Percentiles rank a stretch among this genome's conserved stretches.
Evolutionary conservation across 1,140 invertebrate genomes (phyloP).

Genomic region (Calliphora vicina): DNA sequence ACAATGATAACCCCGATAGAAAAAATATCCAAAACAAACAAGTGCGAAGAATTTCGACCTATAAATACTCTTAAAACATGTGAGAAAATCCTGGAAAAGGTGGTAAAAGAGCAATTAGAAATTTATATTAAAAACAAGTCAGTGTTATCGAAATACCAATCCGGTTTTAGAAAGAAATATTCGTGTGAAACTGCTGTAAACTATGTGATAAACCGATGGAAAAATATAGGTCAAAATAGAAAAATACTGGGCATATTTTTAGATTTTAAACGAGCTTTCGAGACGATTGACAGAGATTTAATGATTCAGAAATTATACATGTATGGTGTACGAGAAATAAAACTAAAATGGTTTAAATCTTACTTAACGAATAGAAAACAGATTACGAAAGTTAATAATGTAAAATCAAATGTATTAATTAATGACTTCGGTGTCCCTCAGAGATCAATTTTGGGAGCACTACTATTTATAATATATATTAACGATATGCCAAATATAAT

Average conservation of each 20-base stretch:
- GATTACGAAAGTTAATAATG: neutral
- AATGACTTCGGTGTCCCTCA: constrained; percentile 15
- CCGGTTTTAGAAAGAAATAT: neutral
- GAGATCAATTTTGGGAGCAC: constrained; percentile 4
- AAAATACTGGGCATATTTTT: neutral
- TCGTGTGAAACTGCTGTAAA: neutral
- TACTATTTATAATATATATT: neutral
- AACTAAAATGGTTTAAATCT: too few species aligned
- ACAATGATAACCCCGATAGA: neutral
- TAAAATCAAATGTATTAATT: neutral
- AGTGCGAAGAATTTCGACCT: neutral
- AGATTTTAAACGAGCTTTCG: neutral
- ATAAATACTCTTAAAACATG: constrained; percentile 12
- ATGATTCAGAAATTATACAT: too few species aligned
- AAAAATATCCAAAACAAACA: neutral
- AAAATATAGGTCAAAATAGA: too few species aligned
- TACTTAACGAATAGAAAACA: too few species aligned
- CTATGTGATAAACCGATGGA: neutral
- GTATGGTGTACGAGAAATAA: too few species aligned
- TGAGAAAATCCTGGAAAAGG: constrained; percentile 24
- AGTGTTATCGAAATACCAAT: neutral
- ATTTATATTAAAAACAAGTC: neutral
- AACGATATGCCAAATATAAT: constrained; percentile 6
- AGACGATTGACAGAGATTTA: neutral
- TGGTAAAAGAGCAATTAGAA: constrained; percentile 21